Percentiles rank a stretch among this genome's conserved stretches.
phyloP scores from a whole-genome alignment of 2,113 vertebrate species.

The Gila orcuttii region DNA sequence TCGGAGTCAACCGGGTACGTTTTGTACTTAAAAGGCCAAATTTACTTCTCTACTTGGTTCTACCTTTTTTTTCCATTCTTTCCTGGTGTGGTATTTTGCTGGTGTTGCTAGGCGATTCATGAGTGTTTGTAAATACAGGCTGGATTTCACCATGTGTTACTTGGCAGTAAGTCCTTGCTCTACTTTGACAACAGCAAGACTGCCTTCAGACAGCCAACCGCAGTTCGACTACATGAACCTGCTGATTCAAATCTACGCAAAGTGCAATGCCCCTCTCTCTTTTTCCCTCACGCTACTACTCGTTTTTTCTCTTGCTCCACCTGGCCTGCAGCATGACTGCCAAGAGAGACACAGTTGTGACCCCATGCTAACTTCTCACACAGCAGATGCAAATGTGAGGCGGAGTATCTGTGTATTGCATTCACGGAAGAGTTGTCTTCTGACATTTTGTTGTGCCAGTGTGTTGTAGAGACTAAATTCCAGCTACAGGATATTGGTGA shows the following conservation, averaged over 20 bases:
- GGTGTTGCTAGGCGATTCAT: slow-evolving; percentile 64
- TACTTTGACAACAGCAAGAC: slow-evolving; percentile 38
- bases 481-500: neutral
- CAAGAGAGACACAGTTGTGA: neutral
- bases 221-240: slow-evolving; percentile 32
- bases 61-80: slow-evolving; percentile 38
- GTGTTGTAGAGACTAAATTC: slow-evolving; percentile 7
- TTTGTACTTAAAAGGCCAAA: slow-evolving; percentile 57
- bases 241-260: slow-evolving; percentile 28
- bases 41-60: neutral
- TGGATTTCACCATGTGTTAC: slow-evolving; percentile 49
- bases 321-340: neutral
- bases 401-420: neutral
- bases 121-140: slow-evolving; percentile 64
- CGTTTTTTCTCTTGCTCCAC: neutral
- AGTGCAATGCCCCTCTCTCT: neutral
- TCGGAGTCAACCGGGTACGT: neutral
- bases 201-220: slow-evolving; percentile 34
- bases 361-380: neutral
- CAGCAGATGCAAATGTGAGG: neutral
- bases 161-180: slow-evolving; percentile 42
- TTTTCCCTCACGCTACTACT: neutral
- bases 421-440: neutral
- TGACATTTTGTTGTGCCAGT: neutral
- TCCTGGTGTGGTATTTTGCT: slow-evolving; percentile 53